Evolutionary conservation across 2,888 invertebrate genomes (phyloP), one percentile per base, ranked within the genome.

Genomic region (Epinotia nisella): DNA sequence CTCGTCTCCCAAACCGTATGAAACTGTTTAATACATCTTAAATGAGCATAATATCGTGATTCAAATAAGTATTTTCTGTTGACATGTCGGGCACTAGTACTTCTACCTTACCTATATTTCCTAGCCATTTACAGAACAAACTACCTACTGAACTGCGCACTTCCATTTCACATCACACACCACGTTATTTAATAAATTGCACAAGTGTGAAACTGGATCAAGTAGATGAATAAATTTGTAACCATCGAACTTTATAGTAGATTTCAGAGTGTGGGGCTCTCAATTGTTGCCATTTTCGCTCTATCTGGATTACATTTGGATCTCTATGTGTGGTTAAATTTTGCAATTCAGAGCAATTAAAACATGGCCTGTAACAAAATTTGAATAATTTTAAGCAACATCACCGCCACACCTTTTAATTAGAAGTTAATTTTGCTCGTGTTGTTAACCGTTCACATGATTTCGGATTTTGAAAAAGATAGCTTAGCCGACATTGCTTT

Each of bases 291-390:
- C 35, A 39, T 64, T 64, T 59, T 24, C 7, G 35, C 29, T 15
- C 29, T 19, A 13, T 17, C 10, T 19, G 51, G 39, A 75, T 77
- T 79, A 72, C 78, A 62, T 74, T 67, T 66, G 49, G 59, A 35
- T 56, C 51, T 70, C 56, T 39, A 65, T 17, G 62, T 59, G 53
- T 60, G 53, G 61, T 29, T 45, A 49, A 65, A 65, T 76, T 69
- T 74, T 62, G 72, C 73, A 76, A 77, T 74, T 24, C 58, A 59
- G 73, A 73, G 71, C 72, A 74, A 75, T 78, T 76, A 75, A 74
- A 24, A 29, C 53, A 74, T 67, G 35, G 58, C 49, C 51, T 51
- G 71, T 53, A 66, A 60, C 59, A 17, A 41, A 66, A 65, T 65
- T 49, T 66, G 10, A 66, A 55, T 70, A 62, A 70, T 19, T 58